A percentile compares a stretch with the other conserved stretches of the same genome.
These are phyloP conservation scores for Kryptolebias marmoratus DNA, from an alignment of 2,113 vertebrate genomes.

Conservation along the genomic window DNA sequence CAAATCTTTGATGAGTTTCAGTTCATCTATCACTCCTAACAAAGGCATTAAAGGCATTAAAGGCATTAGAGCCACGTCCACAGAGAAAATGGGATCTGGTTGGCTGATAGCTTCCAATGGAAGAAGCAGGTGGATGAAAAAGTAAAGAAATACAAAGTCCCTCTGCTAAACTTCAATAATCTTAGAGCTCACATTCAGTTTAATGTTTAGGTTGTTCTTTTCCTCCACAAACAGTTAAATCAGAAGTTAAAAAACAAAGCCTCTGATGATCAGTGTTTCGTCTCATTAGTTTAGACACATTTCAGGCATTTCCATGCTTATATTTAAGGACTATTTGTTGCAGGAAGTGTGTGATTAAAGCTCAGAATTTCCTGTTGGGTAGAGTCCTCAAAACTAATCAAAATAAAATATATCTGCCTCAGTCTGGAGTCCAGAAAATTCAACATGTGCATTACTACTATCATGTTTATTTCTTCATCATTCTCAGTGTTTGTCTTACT, in stretches of 20 bases:
- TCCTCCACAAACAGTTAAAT: not conserved
- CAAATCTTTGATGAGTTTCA: no score
- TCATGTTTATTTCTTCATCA: not conserved
- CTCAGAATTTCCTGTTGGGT: constrained; percentile 31
- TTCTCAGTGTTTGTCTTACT: no score
- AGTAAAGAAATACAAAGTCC: no score
- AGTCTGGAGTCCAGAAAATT: not conserved
- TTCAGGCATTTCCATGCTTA: not conserved
- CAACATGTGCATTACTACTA: no score
- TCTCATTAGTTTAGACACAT: not conserved
- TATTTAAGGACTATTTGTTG: not conserved
- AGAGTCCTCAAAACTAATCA: constrained; percentile 7
- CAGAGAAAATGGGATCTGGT: not conserved
- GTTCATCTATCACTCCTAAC: no score
- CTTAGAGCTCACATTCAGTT: no score
- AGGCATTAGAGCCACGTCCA: not conserved
- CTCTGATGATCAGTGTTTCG: not conserved
- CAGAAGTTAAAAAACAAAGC: not conserved
- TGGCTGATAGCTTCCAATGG: not conserved
- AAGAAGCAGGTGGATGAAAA: not conserved
- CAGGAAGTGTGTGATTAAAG: constrained; percentile 21
- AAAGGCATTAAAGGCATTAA: no score
- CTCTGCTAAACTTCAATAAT: no score
- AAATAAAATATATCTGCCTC: not conserved
- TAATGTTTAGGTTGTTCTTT: no score